Evolutionary conservation across 2,113 vertebrate species (phyloP), one percentile per base, ranked within the genome.

Genomic region (Hirundichthys speculiger): DNA sequence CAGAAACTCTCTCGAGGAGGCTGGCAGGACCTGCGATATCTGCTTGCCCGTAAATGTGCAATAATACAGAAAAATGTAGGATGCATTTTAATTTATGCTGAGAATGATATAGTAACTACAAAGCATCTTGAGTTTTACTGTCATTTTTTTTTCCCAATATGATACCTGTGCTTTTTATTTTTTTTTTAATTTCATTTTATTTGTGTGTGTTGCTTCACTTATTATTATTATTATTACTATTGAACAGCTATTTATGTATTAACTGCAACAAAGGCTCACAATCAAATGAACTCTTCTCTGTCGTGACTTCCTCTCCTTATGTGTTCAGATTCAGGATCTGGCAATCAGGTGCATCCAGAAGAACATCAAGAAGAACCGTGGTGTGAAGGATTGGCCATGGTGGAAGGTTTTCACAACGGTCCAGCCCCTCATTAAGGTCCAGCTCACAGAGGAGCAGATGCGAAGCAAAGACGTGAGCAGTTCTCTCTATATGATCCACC

Each of bases 311-410:
- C 19, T 60, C 38, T 59, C 19, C n/a, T 9, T 50, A 41, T 83
- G 54, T 66, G 22, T 66, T 58, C 41, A 90, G 87, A 74, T 89
- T 59, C 88, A 99, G 82, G 94, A 98, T 90, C 87, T 99, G 79
- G 98, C 98, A 7, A 98, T 99, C 64, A 94, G 94, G 21, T 99
- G 98, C 40, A 93, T 99, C 60, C 98, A 99, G 92, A 99, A 98
- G 89, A 99, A 99, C 92, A 98, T 99, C 83, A 92, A 94, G 83
- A 98, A 98, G 93, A 99, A 97, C 89, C 93, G 90, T 18, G 95
- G 96, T 1, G 98, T 99, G 80, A 98, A 98, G 84, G 91, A 76
- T 80, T 99, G 98, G 98, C 94, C 94, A 22, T 99, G 98, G 98
- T 99, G 98, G 98, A 98, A 95, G 71, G 86, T 99, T 52, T 97